These are phyloP conservation scores for Heliconius hortense DNA, from an alignment of 2,888 invertebrate species.

Conservation along the genomic window DNA sequence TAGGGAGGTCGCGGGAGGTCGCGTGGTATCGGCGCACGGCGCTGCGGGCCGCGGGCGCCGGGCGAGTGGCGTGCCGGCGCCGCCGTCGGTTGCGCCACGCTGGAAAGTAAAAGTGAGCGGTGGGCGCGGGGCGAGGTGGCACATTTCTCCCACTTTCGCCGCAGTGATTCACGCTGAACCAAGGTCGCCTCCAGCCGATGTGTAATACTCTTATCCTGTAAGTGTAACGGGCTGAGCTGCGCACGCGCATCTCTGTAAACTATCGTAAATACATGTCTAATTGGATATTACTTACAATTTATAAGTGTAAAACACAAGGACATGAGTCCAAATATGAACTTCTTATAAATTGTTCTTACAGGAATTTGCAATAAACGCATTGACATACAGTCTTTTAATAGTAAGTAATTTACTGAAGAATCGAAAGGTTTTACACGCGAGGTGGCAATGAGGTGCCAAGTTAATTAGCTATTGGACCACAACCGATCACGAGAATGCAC, in stretches of 20 bases:
- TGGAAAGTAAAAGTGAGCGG: conserved; percentile 81
- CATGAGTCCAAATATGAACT: too few relatives aligned
- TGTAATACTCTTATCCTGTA: conserved; percentile 55
- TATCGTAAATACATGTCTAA: background rate
- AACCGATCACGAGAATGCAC: conserved; percentile 38
- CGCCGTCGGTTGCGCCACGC: conserved; percentile 78
- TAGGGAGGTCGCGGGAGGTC: conserved; percentile 54
- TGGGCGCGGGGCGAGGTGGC: conserved; percentile 73
- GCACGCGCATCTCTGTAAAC: conserved; percentile 37
- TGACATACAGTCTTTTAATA: background rate
- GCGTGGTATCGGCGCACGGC: conserved; percentile 68
- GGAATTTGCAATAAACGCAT: background rate
- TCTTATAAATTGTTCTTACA: background rate
- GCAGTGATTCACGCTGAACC: conserved; percentile 72
- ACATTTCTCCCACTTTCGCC: conserved; percentile 82
- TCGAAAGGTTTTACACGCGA: conserved; percentile 42
- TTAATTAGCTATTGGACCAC: conserved; percentile 41
- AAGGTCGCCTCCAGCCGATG: conserved; percentile 73
- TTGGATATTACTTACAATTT: background rate
- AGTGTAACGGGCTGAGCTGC: conserved; percentile 39
- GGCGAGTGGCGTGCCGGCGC: conserved; percentile 78
- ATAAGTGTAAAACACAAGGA: background rate
- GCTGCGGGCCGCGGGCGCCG: conserved; percentile 81
- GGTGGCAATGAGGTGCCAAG: conserved; percentile 42
- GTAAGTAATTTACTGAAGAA: background rate